These are phyloP conservation scores for Andrena bucephala DNA, from an alignment of 2,888 invertebrate genomes.

Conservation along the genomic window DNA sequence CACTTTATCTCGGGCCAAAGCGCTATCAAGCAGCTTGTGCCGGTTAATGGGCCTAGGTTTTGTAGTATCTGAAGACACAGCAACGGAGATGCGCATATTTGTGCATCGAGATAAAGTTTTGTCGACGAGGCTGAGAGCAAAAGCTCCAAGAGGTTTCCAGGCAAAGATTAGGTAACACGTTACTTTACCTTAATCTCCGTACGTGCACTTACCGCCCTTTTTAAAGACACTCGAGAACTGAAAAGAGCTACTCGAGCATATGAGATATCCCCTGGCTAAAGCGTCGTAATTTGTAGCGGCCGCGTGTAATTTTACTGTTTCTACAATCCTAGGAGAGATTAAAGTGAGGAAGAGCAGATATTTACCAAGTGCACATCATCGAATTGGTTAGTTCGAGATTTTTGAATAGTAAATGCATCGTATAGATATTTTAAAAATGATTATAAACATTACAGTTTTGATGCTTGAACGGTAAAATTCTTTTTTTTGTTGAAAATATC, in stretches of 20 bases:
- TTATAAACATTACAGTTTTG: no score
- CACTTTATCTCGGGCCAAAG: conserved; percentile 13
- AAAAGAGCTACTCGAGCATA: conserved; percentile 14
- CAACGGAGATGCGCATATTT: conserved; percentile 36
- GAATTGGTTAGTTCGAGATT: no score
- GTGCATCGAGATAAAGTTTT: conserved; percentile 47
- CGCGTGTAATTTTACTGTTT: conserved; percentile 15
- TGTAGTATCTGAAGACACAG: conserved; percentile 29
- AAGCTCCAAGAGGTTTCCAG: conserved; percentile 17
- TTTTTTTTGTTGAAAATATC: no score
- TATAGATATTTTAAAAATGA: no score
- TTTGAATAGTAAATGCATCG: no score
- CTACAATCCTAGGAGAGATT: conserved; percentile 6
- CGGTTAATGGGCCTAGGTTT: conserved; percentile 39
- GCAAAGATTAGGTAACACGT: conserved; percentile 54
- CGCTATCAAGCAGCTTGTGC: conserved; percentile 13
- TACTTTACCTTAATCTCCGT: conserved; percentile 46
- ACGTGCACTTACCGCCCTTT: conserved; percentile 31
- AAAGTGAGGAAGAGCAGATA: background rate
- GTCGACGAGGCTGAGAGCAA: conserved; percentile 39
- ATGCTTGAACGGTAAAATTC: no score
- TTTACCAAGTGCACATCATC: background rate
- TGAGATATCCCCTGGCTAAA: conserved; percentile 8
- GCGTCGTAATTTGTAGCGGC: background rate
- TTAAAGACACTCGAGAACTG: conserved; percentile 37